Percentiles rank a stretch among this genome's conserved stretches.
These are phyloP conservation scores for Sarcophaga carnaria DNA, from an alignment of 2,888 invertebrate genomes.

Conservation along the genomic window DNA sequence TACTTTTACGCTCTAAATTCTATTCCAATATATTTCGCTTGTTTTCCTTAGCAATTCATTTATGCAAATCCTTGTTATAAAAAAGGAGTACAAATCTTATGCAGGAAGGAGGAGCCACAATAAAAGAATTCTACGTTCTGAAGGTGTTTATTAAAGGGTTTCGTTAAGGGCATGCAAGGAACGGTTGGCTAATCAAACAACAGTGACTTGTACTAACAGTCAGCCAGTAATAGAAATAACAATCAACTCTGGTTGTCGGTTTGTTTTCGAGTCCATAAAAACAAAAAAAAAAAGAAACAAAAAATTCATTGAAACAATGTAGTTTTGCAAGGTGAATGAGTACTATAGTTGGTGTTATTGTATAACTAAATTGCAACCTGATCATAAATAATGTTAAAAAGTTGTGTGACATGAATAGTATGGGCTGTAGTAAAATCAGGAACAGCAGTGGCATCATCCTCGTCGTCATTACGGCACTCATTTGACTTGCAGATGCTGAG, in stretches of 20 bases:
- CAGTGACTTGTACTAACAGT: not conserved
- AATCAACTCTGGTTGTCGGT: not conserved
- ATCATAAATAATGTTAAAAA: constrained; percentile 19
- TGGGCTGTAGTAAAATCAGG: not conserved
- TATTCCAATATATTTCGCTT: constrained; percentile 12
- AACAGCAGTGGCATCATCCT: not conserved
- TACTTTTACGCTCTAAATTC: not conserved
- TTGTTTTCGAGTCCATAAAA: too few species aligned
- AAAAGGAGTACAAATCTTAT: too few species aligned
- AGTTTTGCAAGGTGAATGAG: too few species aligned
- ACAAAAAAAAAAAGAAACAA: too few species aligned
- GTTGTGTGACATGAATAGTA: not conserved
- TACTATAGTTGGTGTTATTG: not conserved
- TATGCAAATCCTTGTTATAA: constrained; percentile 42
- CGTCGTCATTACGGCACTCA: not conserved
- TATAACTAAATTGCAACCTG: not conserved
- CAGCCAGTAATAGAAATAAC: not conserved
- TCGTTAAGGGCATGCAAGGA: not conserved
- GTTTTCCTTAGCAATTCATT: constrained; percentile 41
- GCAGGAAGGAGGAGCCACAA: not conserved
- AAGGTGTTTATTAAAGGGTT: constrained; percentile 23
- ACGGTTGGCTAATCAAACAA: too few species aligned
- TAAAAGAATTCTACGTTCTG: not conserved
- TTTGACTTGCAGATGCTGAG: constrained; percentile 54
- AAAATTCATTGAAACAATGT: too few species aligned